phyloP scores from a whole-genome alignment of 2,888 invertebrate species.

The Agelastica alni region DNA sequence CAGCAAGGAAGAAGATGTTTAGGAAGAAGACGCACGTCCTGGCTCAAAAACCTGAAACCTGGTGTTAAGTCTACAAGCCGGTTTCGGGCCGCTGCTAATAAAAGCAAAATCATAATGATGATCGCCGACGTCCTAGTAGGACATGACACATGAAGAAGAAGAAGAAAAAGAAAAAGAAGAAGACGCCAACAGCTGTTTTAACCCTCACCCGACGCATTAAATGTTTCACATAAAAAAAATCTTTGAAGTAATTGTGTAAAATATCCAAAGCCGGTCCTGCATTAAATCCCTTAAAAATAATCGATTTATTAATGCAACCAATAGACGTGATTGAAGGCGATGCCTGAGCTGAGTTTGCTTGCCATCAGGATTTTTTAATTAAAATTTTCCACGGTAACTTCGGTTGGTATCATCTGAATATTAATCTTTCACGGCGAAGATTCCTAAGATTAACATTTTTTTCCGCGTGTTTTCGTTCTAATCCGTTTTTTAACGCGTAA shows the following conservation, averaged over 20 bases:
- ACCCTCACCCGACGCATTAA: no score
- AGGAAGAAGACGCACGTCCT: no score
- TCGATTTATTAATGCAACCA: constrained; percentile 15
- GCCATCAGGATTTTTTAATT: constrained; percentile 17
- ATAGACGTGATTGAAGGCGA: constrained; percentile 15
- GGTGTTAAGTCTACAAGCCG: no score
- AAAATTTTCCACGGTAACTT: constrained; percentile 11
- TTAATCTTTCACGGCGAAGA: constrained; percentile 10
- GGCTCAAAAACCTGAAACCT: no score
- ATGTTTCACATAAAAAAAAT: no score
- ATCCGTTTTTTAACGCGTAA: constrained; percentile 6
- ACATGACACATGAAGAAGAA: neutral
- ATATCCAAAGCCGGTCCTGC: neutral
- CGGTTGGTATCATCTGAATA: constrained; percentile 15
- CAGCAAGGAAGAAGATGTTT: no score
- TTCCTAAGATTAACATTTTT: constrained; percentile 16
- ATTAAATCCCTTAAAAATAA: constrained; percentile 12
- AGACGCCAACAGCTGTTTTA: no score
- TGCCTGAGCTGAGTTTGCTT: constrained; percentile 13
- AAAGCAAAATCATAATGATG: neutral
- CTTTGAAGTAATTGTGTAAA: no score
- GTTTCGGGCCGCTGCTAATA: neutral
- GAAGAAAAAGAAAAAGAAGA: no score
- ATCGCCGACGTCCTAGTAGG: neutral
- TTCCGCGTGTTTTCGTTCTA: neutral